phyloP scores from a whole-genome alignment of 1,140 invertebrate genomes.

The Drosophila suzukii region DNA sequence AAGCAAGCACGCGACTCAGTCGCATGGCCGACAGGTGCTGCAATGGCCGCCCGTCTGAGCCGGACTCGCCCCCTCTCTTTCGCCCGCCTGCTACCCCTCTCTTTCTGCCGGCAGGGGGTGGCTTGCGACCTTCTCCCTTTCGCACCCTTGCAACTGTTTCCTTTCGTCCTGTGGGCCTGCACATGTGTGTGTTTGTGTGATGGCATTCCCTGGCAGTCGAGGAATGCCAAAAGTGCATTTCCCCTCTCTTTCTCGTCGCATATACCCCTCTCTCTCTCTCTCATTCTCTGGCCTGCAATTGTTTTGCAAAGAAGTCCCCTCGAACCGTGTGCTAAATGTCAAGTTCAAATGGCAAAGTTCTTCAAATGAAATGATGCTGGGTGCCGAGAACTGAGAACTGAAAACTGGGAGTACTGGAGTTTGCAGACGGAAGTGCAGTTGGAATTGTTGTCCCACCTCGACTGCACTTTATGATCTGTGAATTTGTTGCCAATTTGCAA shows the following conservation, averaged over 20 bases:
- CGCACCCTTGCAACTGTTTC: slow-evolving; percentile 62
- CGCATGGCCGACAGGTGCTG: slow-evolving; percentile 82
- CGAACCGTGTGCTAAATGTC: slow-evolving; percentile 82
- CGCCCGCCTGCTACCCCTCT: slow-evolving; percentile 15
- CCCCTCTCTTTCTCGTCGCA: slow-evolving; percentile 27
- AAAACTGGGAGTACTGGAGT: slow-evolving; percentile 14
- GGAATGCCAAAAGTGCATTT: slow-evolving; percentile 79
- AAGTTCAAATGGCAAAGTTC: slow-evolving; percentile 83
- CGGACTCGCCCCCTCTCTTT: slow-evolving; percentile 19
- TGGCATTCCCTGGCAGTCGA: slow-evolving; percentile 70
- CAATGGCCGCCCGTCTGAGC: slow-evolving; percentile 69
- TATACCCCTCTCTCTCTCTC: slow-evolving; percentile 13
- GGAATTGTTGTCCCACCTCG: slow-evolving; percentile 38
- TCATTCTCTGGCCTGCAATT: slow-evolving; percentile 59
- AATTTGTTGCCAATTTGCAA: slow-evolving; percentile 82
- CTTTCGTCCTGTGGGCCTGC: slow-evolving; percentile 43
- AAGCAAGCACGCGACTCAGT: slow-evolving; percentile 52
- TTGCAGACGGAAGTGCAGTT: slow-evolving; percentile 42
- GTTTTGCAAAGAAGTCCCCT: slow-evolving; percentile 80
- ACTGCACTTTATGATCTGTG: slow-evolving; percentile 76
- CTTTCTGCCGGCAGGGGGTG: slow-evolving; percentile 33
- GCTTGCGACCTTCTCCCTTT: slow-evolving; percentile 20
- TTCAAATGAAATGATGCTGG: slow-evolving; percentile 79
- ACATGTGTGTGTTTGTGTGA: slow-evolving; percentile 39
- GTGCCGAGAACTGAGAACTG: slow-evolving; percentile 48